phyloP scores from a whole-genome alignment of 2,797 vertebrate species.

The Carduelis carduelis region DNA sequence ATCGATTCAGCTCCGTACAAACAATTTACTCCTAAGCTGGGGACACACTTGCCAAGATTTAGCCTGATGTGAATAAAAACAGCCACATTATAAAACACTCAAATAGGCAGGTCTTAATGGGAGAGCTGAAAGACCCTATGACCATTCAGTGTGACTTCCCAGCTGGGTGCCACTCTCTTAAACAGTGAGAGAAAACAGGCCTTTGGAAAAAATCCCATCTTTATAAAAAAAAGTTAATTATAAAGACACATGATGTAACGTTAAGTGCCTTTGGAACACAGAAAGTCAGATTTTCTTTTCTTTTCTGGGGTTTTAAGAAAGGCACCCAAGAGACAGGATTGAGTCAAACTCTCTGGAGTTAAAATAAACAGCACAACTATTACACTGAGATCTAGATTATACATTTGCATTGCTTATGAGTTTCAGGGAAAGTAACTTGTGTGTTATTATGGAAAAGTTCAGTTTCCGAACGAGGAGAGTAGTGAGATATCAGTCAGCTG shows the following conservation, averaged over 20 bases:
- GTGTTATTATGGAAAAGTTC: conserved; percentile 53
- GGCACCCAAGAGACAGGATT: conserved; percentile 18
- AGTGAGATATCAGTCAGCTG: conserved; percentile 39
- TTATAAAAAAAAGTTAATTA: neutral
- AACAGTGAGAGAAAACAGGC: neutral
- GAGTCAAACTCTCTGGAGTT: conserved; percentile 48
- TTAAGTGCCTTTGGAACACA: conserved; percentile 26
- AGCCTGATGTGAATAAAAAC: conserved; percentile 41
- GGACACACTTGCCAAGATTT: conserved; percentile 7
- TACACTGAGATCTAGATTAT: conserved; percentile 56
- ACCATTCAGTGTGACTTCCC: neutral
- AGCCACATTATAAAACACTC: conserved; percentile 1
- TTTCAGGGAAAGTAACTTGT: conserved; percentile 65
- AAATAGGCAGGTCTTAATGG: conserved; percentile 22
- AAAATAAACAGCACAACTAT: conserved; percentile 58
- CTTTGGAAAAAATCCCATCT: neutral
- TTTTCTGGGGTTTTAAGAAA: conserved; percentile 39
- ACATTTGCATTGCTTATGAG: conserved; percentile 29
- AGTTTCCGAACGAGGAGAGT: neutral
- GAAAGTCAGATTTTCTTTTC: neutral
- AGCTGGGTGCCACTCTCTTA: conserved; percentile 3
- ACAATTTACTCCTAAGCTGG: conserved; percentile 7
- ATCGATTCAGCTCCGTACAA: conserved; percentile 9
- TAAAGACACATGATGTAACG: neutral
- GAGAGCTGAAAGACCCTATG: neutral